A percentile compares a stretch with the other conserved stretches of the same genome.
Conservation (phyloP, 2,888 invertebrate genomes). For the Liodrosophila aerea region DNA sequence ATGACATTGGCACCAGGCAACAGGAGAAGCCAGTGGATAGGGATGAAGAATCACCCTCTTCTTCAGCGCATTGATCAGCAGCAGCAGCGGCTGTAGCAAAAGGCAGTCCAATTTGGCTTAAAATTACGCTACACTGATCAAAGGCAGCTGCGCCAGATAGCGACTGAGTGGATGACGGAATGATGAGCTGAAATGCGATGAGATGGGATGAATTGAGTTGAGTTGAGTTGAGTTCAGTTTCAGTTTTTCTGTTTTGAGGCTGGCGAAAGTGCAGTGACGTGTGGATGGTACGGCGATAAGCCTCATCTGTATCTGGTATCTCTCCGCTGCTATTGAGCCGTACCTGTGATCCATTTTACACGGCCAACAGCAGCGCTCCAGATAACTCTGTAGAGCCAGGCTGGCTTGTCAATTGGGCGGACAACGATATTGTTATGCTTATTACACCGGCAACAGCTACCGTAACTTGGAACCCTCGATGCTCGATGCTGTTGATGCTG, state of each 20-base stretch:
- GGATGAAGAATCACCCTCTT: neutral
- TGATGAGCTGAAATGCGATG: conserved; percentile 13
- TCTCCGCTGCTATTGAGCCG: conserved; percentile 67
- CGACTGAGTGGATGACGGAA: conserved; percentile 33
- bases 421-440: conserved; percentile 80
- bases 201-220: conserved; percentile 17
- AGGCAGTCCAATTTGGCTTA: conserved; percentile 78
- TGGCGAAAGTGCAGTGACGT: conserved; percentile 73
- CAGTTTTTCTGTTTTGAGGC: conserved; percentile 10
- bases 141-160: conserved; percentile 69
- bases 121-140: conserved; percentile 80
- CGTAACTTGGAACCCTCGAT: conserved; percentile 50
- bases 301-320: conserved; percentile 54
- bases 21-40: neutral
- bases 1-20: conserved; percentile 59
- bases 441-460: conserved; percentile 79
- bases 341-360: conserved; percentile 76
- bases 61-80: conserved; percentile 1
- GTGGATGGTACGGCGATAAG: conserved; percentile 68
- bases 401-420: conserved; percentile 78
- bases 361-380: conserved; percentile 59
- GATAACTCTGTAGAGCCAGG: conserved; percentile 42
- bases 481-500: too few relatives aligned
- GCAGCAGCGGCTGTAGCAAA: conserved; percentile 55
- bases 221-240: conserved; percentile 1